These are phyloP conservation scores for Eublepharis macularius DNA, from an alignment of 2,113 vertebrate species.

Conservation along the genomic window DNA sequence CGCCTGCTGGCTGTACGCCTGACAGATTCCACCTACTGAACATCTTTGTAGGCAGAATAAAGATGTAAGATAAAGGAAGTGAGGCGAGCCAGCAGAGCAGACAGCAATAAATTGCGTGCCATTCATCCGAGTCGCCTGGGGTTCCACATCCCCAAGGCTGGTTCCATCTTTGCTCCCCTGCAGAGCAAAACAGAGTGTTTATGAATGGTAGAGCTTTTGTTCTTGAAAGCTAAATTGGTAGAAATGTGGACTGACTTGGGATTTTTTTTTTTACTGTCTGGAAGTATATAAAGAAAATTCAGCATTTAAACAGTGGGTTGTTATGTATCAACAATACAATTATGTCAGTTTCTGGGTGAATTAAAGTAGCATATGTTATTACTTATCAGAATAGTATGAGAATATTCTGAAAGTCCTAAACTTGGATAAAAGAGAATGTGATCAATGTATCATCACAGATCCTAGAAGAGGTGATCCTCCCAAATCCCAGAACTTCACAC, in stretches of 20 bases:
- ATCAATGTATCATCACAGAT: neutral
- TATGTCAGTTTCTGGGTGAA: neutral
- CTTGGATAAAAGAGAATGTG: neutral
- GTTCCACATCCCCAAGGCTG: constrained; percentile 10
- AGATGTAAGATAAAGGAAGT: constrained; percentile 71
- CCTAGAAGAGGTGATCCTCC: neutral
- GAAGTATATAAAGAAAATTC: constrained; percentile 28
- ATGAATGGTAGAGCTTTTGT: constrained; percentile 1
- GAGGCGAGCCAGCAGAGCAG: constrained; percentile 46
- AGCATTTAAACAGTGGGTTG: constrained; percentile 10
- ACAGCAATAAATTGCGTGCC: constrained; percentile 63
- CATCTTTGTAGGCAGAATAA: constrained; percentile 52
- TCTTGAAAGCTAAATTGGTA: constrained; percentile 37
- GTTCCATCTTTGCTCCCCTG: constrained; percentile 38
- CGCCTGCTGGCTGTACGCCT: constrained; percentile 75
- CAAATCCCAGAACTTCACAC: too few species aligned
- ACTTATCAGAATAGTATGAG: neutral
- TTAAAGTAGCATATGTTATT: neutral
- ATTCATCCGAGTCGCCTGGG: constrained; percentile 12
- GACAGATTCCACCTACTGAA: constrained; percentile 71
- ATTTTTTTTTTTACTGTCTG: neutral
- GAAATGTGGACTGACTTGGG: neutral
- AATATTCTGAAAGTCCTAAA: neutral
- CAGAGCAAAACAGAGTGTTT: constrained; percentile 41
- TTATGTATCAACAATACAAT: neutral